Percentiles rank a stretch among this genome's conserved stretches.
phyloP scores from a whole-genome alignment of 2,797 vertebrate species.

The Harpagifer antarcticus region DNA sequence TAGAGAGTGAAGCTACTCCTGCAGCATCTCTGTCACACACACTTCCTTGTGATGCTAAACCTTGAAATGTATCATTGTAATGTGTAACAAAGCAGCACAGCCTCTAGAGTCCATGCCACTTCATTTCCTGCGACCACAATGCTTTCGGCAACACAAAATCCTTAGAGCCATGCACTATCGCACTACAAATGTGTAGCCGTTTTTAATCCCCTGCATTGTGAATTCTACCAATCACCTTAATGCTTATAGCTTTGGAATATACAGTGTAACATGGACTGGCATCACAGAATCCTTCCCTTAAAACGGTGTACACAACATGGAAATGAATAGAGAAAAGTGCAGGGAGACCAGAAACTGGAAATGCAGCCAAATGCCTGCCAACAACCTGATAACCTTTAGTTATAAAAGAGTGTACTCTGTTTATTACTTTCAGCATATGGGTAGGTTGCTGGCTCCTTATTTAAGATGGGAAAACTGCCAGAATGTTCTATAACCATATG shows the following conservation, averaged over 20 bases:
- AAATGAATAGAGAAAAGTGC: conserved; percentile 27
- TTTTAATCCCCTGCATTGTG: conserved; percentile 8
- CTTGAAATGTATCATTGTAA: neutral
- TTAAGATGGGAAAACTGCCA: conserved; percentile 2
- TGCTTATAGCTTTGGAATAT: conserved; percentile 9
- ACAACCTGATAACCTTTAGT: neutral
- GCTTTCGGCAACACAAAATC: neutral
- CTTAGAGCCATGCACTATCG: neutral
- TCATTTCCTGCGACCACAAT: neutral
- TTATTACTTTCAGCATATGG: neutral
- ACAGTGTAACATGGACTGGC: neutral
- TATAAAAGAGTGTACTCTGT: conserved; percentile 3
- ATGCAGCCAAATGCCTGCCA: neutral
- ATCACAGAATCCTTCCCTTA: conserved; percentile 5
- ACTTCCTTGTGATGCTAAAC: neutral
- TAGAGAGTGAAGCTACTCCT: conserved; percentile 1
- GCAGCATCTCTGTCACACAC: conserved; percentile 3
- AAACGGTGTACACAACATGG: neutral
- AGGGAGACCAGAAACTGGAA: conserved; percentile 18
- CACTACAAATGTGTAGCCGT: neutral
- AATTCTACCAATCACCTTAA: conserved; percentile 6
- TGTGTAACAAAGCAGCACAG: neutral
- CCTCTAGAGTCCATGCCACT: neutral
- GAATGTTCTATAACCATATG: neutral
- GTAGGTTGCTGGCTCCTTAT: conserved; percentile 12